Percentiles rank a stretch among this genome's conserved stretches.
phyloP scores from a whole-genome alignment of 1,140 invertebrate genomes.

The Rhopalosiphum maidis region DNA sequence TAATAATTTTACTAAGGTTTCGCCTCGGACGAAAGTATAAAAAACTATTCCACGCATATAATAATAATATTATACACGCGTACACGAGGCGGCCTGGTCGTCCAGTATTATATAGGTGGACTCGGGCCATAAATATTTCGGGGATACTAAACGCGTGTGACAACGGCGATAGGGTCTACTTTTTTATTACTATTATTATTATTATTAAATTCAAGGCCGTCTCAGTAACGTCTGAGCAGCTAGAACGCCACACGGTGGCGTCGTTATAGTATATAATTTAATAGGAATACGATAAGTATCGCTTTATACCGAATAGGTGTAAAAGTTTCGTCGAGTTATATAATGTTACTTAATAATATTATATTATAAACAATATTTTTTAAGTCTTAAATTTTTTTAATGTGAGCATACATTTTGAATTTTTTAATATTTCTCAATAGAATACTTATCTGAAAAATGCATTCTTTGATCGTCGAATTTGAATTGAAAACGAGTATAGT shows the following conservation, averaged over 20 bases:
- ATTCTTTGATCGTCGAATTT: too few species aligned
- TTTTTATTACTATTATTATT: not conserved
- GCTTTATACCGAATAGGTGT: not conserved
- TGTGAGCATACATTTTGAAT: too few species aligned
- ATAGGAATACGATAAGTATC: not conserved
- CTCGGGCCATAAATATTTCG: not conserved
- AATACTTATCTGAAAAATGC: too few species aligned
- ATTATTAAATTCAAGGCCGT: not conserved
- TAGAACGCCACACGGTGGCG: not conserved
- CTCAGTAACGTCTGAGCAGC: not conserved
- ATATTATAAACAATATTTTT: not conserved
- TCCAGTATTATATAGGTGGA: not conserved
- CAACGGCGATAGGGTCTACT: not conserved
- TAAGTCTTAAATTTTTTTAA: too few species aligned
- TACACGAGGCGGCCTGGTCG: not conserved
- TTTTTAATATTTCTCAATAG: too few species aligned
- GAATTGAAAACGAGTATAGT: too few species aligned
- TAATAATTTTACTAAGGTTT: constrained; percentile 4
- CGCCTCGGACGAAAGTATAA: not conserved
- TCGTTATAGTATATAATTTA: not conserved
- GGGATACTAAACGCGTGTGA: not conserved
- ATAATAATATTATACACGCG: not conserved
- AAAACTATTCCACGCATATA: not conserved
- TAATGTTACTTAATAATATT: not conserved
- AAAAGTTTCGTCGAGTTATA: not conserved